A percentile compares a stretch with the other conserved stretches of the same genome.
These are phyloP conservation scores for Noctua pronuba DNA, from an alignment of 2,888 invertebrate genomes.

Conservation along the genomic window DNA sequence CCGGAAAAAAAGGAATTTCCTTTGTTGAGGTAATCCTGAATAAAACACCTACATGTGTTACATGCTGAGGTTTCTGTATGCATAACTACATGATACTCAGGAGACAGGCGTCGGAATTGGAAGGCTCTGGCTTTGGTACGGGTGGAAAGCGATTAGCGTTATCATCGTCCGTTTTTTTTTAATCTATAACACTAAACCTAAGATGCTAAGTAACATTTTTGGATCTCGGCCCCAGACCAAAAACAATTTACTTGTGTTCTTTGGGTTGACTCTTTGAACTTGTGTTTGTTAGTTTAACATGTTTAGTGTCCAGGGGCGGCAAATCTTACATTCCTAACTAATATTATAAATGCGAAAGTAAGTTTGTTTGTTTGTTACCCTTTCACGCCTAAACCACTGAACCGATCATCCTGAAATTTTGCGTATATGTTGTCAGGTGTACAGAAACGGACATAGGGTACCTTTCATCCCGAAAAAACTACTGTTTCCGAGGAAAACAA, in stretches of 20 bases:
- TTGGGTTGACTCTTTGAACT: background rate
- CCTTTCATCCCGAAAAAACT: no score
- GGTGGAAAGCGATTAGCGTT: background rate
- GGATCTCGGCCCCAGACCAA: background rate
- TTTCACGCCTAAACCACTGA: no score
- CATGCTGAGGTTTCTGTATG: slow-evolving; percentile 57
- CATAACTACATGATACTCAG: slow-evolving; percentile 62
- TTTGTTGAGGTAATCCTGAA: slow-evolving; percentile 56
- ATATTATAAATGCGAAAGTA: no score
- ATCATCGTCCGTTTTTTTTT: background rate
- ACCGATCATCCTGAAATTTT: no score
- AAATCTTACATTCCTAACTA: no score
- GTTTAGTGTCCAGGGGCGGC: background rate
- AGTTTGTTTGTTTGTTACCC: no score
- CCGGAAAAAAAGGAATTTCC: slow-evolving; percentile 20
- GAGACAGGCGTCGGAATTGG: slow-evolving; percentile 49
- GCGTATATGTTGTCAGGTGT: no score
- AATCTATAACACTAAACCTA: background rate
- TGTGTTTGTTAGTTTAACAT: background rate
- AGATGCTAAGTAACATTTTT: background rate
- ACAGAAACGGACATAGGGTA: no score
- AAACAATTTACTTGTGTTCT: background rate
- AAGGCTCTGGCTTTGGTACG: background rate
- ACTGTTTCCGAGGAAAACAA: no score
- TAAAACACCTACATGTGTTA: slow-evolving; percentile 40